Evolutionary conservation across 2,797 vertebrate species (phyloP).

Genomic region (Luscinia luscinia): DNA sequence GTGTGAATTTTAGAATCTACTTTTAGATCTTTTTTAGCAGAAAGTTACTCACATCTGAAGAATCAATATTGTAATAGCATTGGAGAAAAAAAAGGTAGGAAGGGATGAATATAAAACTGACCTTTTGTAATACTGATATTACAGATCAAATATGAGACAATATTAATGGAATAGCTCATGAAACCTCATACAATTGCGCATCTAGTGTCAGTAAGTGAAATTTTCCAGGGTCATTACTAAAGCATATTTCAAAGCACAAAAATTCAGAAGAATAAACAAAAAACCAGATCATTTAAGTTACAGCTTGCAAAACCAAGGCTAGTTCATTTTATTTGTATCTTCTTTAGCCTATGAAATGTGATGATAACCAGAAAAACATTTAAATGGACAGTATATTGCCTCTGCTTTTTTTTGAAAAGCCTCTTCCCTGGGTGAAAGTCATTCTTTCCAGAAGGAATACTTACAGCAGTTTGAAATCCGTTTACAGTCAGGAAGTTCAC

Average conservation of each 20-base stretch:
- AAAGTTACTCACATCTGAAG: neutral
- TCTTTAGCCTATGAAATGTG: neutral
- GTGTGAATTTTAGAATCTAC: neutral
- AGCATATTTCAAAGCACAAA: neutral
- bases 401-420: neutral
- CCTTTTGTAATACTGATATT: conserved; percentile 3
- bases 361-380: neutral
- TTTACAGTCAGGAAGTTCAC: conserved; percentile 88
- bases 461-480: conserved; percentile 92
- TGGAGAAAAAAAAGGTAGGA: neutral
- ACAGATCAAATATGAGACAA: conserved; percentile 14
- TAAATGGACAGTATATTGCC: neutral
- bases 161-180: conserved; percentile 5
- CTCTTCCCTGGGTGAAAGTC: neutral
- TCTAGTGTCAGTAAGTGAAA: neutral
- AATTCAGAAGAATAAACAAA: neutral
- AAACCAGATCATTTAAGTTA: neutral
- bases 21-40: neutral
- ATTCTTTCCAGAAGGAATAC: conserved; percentile 66
- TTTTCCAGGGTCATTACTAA: conserved; percentile 1
- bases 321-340: neutral
- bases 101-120: neutral
- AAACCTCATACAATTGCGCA: neutral
- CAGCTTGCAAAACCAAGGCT: neutral
- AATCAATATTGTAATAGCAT: neutral